Evolutionary conservation across 2,113 vertebrate genomes (phyloP).

Genomic region (Cacatua alba): DNA sequence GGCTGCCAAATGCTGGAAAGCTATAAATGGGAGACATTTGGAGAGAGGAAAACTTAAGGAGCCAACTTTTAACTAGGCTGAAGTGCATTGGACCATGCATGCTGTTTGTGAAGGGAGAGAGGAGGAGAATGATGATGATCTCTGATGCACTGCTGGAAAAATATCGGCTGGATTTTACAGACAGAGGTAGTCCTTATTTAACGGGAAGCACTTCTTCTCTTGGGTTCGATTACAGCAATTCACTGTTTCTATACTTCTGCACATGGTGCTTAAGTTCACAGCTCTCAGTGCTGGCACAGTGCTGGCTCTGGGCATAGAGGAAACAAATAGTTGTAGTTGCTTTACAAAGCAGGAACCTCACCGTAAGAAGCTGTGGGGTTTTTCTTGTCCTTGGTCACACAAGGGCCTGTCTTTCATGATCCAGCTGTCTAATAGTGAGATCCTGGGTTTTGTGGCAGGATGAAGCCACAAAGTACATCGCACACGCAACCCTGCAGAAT

Average conservation of each 20-base stretch:
- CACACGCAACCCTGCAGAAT: not conserved
- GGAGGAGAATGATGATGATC: not conserved
- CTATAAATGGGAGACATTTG: constrained; percentile 61
- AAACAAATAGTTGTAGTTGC: not conserved
- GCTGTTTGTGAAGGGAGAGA: not conserved
- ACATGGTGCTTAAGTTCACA: accelerated
- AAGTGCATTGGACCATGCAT: not conserved
- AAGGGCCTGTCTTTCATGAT: not conserved
- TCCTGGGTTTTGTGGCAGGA: not conserved
- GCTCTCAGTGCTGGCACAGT: not conserved
- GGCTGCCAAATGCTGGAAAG: constrained; percentile 43
- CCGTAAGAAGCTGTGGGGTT: not conserved
- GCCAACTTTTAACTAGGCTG: constrained; percentile 48
- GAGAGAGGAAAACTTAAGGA: not conserved
- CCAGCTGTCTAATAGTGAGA: not conserved
- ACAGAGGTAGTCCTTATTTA: not conserved
- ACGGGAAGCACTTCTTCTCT: not conserved
- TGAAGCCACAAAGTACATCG: not conserved
- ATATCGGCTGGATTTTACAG: not conserved
- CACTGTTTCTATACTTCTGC: not conserved
- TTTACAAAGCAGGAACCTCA: not conserved
- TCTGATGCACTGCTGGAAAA: not conserved
- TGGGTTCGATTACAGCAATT: not conserved
- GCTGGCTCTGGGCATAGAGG: not conserved
- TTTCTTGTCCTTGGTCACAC: not conserved